Evolutionary conservation across 2,797 vertebrate genomes (phyloP).

Genomic region (Pangasius macronema): DNA sequence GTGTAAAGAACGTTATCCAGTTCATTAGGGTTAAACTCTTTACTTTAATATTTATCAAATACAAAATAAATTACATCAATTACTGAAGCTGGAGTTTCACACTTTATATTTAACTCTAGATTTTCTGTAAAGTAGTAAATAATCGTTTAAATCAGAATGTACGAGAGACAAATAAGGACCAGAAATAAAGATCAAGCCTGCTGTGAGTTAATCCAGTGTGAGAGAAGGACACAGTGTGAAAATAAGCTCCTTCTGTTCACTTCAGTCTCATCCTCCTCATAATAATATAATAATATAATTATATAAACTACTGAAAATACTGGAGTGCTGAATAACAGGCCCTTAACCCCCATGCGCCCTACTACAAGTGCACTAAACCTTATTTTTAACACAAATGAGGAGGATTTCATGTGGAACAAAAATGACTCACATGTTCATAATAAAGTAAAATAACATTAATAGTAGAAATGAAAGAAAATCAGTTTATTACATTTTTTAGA

Average conservation of each 20-base stretch:
- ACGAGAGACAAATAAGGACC: not conserved
- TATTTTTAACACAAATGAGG: conserved; percentile 21
- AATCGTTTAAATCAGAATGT: too few relatives aligned
- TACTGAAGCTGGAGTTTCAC: too few relatives aligned
- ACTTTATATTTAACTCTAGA: too few relatives aligned
- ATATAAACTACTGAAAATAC: not conserved
- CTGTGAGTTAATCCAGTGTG: not conserved
- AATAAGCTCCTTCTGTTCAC: not conserved
- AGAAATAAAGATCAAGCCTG: not conserved
- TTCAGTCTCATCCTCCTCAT: not conserved
- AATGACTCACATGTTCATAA: not conserved
- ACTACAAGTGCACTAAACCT: conserved; percentile 17
- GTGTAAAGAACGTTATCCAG: not conserved
- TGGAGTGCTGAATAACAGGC: not conserved
- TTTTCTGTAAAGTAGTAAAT: too few relatives aligned
- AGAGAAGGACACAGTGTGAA: not conserved
- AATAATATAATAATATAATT: not conserved
- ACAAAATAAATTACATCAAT: too few relatives aligned
- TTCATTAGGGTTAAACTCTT: not conserved
- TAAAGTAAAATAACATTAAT: not conserved
- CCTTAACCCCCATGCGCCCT: conserved; percentile 55
- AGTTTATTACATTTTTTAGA: not conserved
- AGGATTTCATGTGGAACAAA: not conserved
- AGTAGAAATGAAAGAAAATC: not conserved
- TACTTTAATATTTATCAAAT: not conserved